Base-by-base conservation (phyloP, 2,888 invertebrate species). In the Cynaeus angustus region DNA sequence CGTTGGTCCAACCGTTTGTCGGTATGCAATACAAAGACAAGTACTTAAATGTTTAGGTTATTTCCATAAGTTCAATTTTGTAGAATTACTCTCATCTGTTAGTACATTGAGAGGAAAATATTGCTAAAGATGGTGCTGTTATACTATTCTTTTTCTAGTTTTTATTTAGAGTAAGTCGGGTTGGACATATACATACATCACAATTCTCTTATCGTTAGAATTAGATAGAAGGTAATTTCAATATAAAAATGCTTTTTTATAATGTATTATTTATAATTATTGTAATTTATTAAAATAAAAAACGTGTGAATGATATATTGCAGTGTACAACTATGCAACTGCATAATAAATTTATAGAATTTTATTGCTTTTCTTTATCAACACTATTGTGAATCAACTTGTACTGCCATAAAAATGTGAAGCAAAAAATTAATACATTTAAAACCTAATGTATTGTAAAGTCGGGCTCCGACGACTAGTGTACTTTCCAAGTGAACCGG, bases 261-360 rank as follows among this genome's bases (percentile, higher is more conserved):
- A 48, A 64, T 70, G 66, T 72, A 72, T 72, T 69, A 69, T 43
- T 59, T 62, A 55, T 55, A 61, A 66, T 64, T 66, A 66, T 21
- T 64, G 66, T 72, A 66, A 72, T 72, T 72, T 72, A 72, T 72
- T 72, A 70, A 52, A 52, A 50, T n/a, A 50, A 66, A 30, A 65
- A 52, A 21, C 66, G 66, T 72, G 70, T 59, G 65, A 62, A 69
- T 62, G 66, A 58, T 67, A 26, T 56, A 50, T 33, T 52, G 56
- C 56, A 56, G 56, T 33, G 30, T 43, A 45, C 12, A 43, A 30
- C 33, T 28, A 50, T 65, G 66, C 66, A 66, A 66, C 43, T 46
- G 66, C 48, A 33, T 48, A 66, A 66, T 66, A 66, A 66, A 66
- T 66, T 66, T 66, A 66, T 56, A 66, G 55, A 56, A 56, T 66